Evolutionary conservation across 2,888 invertebrate genomes (phyloP), one percentile per base, ranked within the genome.

Genomic region (Nemapogon koenigi): DNA sequence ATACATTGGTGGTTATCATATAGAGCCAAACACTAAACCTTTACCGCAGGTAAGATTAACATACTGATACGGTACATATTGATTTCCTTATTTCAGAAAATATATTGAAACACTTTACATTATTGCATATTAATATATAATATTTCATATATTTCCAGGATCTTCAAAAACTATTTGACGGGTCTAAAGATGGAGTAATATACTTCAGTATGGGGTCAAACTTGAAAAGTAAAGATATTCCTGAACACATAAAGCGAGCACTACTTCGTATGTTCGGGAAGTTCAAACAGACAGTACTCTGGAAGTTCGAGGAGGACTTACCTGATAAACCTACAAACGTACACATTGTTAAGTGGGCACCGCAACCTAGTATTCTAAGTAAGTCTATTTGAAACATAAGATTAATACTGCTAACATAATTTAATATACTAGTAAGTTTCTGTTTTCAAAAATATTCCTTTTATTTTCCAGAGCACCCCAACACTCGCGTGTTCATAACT

Each of bases 361-460:
- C 70, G 11, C 70, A 72, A 35, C 56, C 51, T 11, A 68, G 68
- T 35, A 64, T 73, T 41, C 52, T 73, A 41, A 58, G 71, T 69
- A 47, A 49, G 49, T 37, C 15, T 4, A 3, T 29, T 13, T n/a
- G n/a, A n/a, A n/a, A n/a, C n/a, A n/a, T n/a, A n/a, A n/a, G n/a
- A n/a, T n/a, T n/a, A n/a, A n/a, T n/a, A n/a, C n/a, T n/a, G n/a
- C n/a, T n/a, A n/a, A n/a, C n/a, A n/a, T n/a, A n/a, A n/a, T n/a
- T n/a, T n/a, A n/a, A n/a, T n/a, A n/a, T n/a, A n/a, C n/a, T n/a
- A n/a, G n/a, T n/a, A n/a, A n/a, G n/a, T n/a, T n/a, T n/a, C n/a
- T n/a, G n/a, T n/a, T n/a, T n/a, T n/a, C n/a, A n/a, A n/a, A n/a
- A n/a, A n/a, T n/a, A n/a, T n/a, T n/a, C 10, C 10, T 22, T n/a